Conservation (phyloP, 2,888 invertebrate genomes). For the Drosophila maculinotata region DNA sequence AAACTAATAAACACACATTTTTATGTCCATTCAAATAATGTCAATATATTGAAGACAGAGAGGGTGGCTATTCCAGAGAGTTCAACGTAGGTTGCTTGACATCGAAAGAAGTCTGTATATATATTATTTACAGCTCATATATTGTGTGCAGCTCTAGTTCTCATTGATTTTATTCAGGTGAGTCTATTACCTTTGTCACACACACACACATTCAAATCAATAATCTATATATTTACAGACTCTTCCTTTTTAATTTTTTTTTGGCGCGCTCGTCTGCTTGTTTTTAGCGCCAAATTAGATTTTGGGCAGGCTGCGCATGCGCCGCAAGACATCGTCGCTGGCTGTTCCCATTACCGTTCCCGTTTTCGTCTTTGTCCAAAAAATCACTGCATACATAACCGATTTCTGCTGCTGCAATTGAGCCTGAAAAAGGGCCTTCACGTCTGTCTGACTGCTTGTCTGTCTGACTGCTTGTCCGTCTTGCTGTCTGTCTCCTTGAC, state of each 20-base stretch:
- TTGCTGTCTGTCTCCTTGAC: constrained; percentile 50
- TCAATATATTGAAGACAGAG: neutral
- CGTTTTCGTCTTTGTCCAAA: constrained; percentile 51
- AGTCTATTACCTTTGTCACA: constrained; percentile 20
- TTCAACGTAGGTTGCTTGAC: too few relatives aligned
- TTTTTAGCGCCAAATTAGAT: constrained; percentile 74
- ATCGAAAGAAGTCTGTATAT: too few relatives aligned
- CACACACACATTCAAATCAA: constrained; percentile 11
- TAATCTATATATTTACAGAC: constrained; percentile 34
- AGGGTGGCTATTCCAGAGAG: too few relatives aligned
- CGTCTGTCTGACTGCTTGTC: constrained; percentile 23
- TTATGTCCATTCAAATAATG: constrained; percentile 36
- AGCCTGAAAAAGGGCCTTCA: constrained; percentile 41
- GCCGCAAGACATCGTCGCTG: constrained; percentile 72
- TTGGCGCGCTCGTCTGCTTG: constrained; percentile 61
- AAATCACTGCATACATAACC: constrained; percentile 68
- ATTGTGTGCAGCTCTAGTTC: constrained; percentile 2
- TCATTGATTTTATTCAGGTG: constrained; percentile 29
- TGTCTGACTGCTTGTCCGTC: constrained; percentile 16
- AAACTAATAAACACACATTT: constrained; percentile 60
- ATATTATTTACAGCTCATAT: constrained; percentile 3
- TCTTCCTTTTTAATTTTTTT: constrained; percentile 39
- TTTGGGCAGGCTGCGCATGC: constrained; percentile 72
- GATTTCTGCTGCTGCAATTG: constrained; percentile 72
- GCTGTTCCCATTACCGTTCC: constrained; percentile 8